Conservation (phyloP, 2,113 vertebrate species). For the Scophthalmus maximus region DNA sequence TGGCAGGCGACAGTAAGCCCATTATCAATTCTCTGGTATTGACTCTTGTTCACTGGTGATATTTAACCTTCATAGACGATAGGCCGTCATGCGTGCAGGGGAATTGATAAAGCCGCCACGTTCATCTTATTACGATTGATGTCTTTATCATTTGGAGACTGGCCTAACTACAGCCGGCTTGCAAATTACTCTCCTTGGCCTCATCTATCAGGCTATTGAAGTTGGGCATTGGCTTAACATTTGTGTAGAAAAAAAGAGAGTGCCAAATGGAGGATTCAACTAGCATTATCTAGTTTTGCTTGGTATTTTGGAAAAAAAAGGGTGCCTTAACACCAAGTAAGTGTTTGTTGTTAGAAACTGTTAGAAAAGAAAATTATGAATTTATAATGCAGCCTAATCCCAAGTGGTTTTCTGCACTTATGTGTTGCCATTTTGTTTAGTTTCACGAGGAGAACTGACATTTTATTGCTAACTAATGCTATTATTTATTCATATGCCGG, state of each 20-base stretch:
- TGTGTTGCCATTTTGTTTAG: not conserved
- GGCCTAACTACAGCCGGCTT: conserved; percentile 56
- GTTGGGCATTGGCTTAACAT: conserved; percentile 36
- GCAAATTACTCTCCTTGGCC: conserved; percentile 61
- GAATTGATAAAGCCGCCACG: conserved; percentile 72
- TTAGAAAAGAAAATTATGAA: not conserved
- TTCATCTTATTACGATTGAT: conserved; percentile 72
- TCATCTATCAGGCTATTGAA: conserved; percentile 65
- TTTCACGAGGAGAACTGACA: conserved; percentile 4
- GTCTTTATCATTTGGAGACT: conserved; percentile 72
- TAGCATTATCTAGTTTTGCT: conserved; percentile 4
- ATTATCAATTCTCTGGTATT: conserved; percentile 80
- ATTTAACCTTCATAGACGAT: conserved; percentile 81
- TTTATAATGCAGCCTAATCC: conserved; percentile 10
- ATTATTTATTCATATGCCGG: conserved; percentile 24
- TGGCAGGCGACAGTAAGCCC: conserved; percentile 72
- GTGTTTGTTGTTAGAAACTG: not conserved
- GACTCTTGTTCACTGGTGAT: conserved; percentile 77
- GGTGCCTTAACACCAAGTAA: too few species aligned
- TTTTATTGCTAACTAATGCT: not conserved
- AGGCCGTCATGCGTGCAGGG: conserved; percentile 48
- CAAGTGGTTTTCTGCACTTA: not conserved
- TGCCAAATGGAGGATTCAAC: not conserved
- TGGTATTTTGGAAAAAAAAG: conserved; percentile 17
- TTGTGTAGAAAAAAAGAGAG: conserved; percentile 20